Percentiles rank a stretch among this genome's conserved stretches.
Conservation (phyloP, 2,113 vertebrate species). For the Cyphomyrus discorhynchus region DNA sequence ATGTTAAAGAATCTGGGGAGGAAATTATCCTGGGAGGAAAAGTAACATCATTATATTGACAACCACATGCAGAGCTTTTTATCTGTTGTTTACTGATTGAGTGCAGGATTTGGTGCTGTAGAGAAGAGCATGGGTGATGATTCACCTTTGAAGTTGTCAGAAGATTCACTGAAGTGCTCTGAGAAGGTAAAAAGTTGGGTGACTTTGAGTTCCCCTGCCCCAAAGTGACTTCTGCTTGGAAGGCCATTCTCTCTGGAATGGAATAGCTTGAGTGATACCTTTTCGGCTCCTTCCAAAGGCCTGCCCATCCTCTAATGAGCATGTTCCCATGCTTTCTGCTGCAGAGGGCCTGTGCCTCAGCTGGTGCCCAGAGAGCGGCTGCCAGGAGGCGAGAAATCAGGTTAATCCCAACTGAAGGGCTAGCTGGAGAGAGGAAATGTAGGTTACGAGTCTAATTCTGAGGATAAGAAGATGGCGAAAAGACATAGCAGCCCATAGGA, state of each 20-base stretch:
- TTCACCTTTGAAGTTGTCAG: background rate
- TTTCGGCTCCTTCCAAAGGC: background rate
- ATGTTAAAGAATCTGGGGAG: background rate
- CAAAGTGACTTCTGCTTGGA: background rate
- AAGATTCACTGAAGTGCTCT: background rate
- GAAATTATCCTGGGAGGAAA: background rate
- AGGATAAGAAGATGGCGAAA: background rate
- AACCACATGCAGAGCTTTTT: background rate
- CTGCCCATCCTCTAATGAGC: background rate
- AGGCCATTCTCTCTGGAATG: background rate
- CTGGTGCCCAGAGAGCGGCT: background rate
- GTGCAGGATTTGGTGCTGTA: background rate
- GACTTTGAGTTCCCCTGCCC: background rate
- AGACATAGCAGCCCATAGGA: background rate
- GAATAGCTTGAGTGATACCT: background rate
- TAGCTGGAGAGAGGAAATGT: background rate
- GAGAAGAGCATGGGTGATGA: background rate
- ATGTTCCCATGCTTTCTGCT: background rate
- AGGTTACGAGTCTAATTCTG: background rate
- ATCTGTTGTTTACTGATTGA: background rate
- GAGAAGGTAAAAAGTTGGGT: background rate
- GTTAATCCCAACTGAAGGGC: slow-evolving; percentile 2
- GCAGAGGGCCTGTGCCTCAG: background rate
- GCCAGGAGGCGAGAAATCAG: background rate
- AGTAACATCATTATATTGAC: background rate